Evolutionary conservation across 2,113 vertebrate genomes (phyloP).

Genomic region (Ochotona princeps): DNA sequence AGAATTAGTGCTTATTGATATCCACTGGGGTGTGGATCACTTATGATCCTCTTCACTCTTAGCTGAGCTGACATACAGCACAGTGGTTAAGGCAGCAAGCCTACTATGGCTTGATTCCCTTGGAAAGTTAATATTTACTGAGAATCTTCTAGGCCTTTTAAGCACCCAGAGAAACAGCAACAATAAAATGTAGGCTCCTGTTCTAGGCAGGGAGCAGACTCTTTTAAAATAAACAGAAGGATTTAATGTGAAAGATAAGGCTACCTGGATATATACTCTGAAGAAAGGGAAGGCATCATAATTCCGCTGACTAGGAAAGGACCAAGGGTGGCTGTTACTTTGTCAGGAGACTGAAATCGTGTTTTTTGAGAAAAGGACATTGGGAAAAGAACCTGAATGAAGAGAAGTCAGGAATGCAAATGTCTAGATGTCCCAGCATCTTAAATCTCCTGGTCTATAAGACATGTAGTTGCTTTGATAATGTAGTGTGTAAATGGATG

Average conservation of each 20-base stretch:
- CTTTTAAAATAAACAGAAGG: conserved; percentile 5
- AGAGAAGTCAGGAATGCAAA: not conserved
- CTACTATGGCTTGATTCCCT: not conserved
- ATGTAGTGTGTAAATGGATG: not conserved
- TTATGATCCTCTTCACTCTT: not conserved
- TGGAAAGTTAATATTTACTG: not conserved
- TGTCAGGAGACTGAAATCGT: not conserved
- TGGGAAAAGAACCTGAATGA: not conserved
- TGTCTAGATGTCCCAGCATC: not conserved
- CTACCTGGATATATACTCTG: not conserved
- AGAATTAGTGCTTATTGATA: not conserved
- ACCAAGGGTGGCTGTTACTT: not conserved
- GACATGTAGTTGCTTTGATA: not conserved
- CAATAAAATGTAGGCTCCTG: not conserved
- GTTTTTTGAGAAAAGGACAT: not conserved
- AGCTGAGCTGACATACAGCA: not conserved
- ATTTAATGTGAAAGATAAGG: not conserved
- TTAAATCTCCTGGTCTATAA: not conserved
- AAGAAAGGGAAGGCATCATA: not conserved
- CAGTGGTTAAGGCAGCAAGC: not conserved
- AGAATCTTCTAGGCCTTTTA: not conserved
- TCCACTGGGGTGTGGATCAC: not conserved
- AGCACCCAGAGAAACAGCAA: conserved; percentile 25
- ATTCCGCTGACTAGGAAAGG: not conserved
- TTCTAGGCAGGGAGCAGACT: not conserved